Evolutionary conservation across 2,113 vertebrate genomes (phyloP), one percentile per base, ranked within the genome.

Genomic region (Dicentrarchus labrax): DNA sequence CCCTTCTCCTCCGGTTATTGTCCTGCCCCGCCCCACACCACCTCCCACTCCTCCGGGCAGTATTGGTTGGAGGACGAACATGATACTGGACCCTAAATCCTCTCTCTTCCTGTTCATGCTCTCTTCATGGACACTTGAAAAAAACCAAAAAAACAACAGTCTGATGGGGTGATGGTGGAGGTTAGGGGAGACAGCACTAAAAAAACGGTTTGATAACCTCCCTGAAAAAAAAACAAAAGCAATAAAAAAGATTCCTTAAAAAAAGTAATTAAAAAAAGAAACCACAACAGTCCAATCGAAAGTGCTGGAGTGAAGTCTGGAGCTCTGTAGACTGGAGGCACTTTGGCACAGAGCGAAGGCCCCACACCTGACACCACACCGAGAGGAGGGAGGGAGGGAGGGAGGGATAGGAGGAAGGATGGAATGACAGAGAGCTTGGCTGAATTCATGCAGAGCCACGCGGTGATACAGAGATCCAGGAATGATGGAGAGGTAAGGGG

Each of bases 271-370:
- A 45, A 10, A 43, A 43, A 10, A 43, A 47, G 9, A 43, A 81
- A 88, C 39, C 30, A 86, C 74, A 88, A 85, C 45, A 84, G 91
- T 91, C 82, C 68, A 74, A 80, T 78, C 89, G 83, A 90, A 78
- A 73, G 81, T 94, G 95, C 95, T 94, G 93, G 96, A 95, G 95
- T 94, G 89, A 86, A 79, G 80, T 95, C 90, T 94, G 95, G 80
- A 94, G 92, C 91, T 93, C 90, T 93, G 93, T 87, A 85, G 89
- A 91, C 92, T 84, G 13, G 90, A 95, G 95, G 96, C 93, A 92
- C 90, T 87, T 94, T 88, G 93, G 90, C 64, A 95, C 82, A 89
- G 92, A 95, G 94, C 91, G 86, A 94, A 92, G 81, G 86, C 93
- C 94, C 92, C 88, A 84, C 90, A 86, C 87, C 84, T 88, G 87